Evolutionary conservation across 2,113 vertebrate genomes (phyloP), one percentile per base, ranked within the genome.

Genomic region (Fregetta grallaria): DNA sequence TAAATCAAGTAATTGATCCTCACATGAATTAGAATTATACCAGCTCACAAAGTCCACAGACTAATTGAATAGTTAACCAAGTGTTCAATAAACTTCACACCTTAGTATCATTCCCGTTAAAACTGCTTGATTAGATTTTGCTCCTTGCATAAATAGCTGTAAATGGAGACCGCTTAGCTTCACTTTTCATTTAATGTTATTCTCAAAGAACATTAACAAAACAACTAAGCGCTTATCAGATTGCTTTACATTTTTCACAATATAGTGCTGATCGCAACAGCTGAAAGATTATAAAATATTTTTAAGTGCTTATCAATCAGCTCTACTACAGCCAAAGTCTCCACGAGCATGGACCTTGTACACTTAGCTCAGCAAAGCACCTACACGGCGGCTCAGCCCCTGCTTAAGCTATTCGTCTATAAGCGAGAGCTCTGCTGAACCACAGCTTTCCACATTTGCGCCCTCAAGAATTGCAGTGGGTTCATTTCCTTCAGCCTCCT

Each of bases 1-100:
- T 90, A 92, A 97, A 93, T 79, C 93, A 73, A 92, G 72, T 40
- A 92, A 97, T 88, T 96, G 96, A 97, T 93, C 83, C 93, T n/a
- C 53, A 15, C 53, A 79, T 62, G 88, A 95, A 92, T 90, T 82
- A 75, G 75, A 97, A 96, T 94, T 93, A 83, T 16, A 76, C 1
- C 66, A 25, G 85, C 47, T 94, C 32, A 1, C 86, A 92, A 67
- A 96, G 58, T 4, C 71, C 70, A 63, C 86, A 15, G 74, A 77
- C 30, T 91, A 95, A 95, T 72, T 87, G 90, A 94, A 82, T 6
- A 91, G 84, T 79, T 92, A 92, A 81, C 95, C 80, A 68, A 92
- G 66, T 65, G 73, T 52, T 94, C 95, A 72, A 89, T 95, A 94
- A 75, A 72, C 77, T 81, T 89, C 87, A 81, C 91, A 94, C 76